phyloP scores from a whole-genome alignment of 2,888 invertebrate species.

The Drosophila koepferae region DNA sequence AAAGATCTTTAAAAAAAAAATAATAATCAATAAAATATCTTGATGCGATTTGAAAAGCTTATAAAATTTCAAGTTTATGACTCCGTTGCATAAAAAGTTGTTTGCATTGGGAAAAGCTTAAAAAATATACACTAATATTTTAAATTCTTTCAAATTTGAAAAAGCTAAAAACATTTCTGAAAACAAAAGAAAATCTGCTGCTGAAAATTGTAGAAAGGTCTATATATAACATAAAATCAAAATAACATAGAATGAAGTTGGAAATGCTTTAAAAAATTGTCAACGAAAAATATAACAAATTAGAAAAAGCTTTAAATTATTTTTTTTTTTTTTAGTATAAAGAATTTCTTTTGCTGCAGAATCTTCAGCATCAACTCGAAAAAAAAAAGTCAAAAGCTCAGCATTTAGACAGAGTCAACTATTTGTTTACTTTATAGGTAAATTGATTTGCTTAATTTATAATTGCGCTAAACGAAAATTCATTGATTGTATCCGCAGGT shows the following conservation, averaged over 20 bases:
- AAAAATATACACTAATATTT: neutral
- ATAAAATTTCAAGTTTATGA: neutral
- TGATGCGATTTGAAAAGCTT: neutral
- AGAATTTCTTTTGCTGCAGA: neutral
- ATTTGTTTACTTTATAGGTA: slow-evolving; percentile 35
- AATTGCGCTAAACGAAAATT: slow-evolving; percentile 60
- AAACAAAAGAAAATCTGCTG: neutral
- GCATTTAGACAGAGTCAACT: slow-evolving; percentile 11
- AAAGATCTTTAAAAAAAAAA: neutral
- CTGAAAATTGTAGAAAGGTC: no score
- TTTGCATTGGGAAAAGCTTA: neutral
- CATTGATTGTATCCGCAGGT: slow-evolving; percentile 41
- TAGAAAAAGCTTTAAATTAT: neutral
- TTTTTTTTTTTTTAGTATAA: neutral
- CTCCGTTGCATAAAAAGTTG: neutral
- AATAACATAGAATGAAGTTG: neutral
- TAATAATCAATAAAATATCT: neutral
- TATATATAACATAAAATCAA: neutral
- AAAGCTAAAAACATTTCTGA: neutral
- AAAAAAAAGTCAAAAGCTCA: neutral
- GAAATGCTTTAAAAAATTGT: no score
- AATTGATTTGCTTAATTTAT: slow-evolving; percentile 62
- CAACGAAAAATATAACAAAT: neutral
- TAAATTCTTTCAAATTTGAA: neutral
- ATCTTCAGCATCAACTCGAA: neutral